phyloP scores from a whole-genome alignment of 2,888 invertebrate genomes.

The Xylocampa areola region DNA sequence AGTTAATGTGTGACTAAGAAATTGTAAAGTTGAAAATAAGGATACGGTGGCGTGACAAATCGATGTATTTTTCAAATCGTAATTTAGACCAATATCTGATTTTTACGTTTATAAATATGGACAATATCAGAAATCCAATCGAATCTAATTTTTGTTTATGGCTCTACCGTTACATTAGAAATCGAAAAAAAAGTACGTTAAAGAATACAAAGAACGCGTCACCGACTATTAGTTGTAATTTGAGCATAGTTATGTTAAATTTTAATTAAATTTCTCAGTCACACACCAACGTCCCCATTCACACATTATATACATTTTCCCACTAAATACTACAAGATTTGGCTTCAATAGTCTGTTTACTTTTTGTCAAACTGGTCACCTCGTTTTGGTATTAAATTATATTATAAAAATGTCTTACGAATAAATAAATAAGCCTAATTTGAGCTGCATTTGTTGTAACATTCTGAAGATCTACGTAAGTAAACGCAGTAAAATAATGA shows the following conservation, averaged over 20 bases:
- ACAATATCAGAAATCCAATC: too few species aligned
- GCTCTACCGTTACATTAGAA: not conserved
- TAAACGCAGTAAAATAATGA: not conserved
- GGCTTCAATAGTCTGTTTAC: conserved; percentile 59
- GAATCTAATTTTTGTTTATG: too few species aligned
- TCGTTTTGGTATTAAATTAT: conserved; percentile 79
- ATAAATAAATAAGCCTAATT: conserved; percentile 57
- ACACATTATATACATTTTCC: conserved; percentile 59
- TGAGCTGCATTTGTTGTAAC: conserved; percentile 29
- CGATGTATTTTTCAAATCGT: too few species aligned
- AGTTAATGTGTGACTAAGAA: conserved; percentile 53
- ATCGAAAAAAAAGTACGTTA: not conserved
- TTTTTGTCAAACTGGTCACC: conserved; percentile 78
- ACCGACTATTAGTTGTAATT: too few species aligned
- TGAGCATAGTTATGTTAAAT: too few species aligned
- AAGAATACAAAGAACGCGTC: not conserved
- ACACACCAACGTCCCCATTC: conserved; percentile 38
- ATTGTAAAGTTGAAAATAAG: too few species aligned
- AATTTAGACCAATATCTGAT: too few species aligned
- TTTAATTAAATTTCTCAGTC: conserved; percentile 31
- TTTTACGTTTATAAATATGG: too few species aligned
- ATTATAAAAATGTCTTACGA: conserved; percentile 53
- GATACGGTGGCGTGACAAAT: too few species aligned
- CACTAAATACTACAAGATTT: conserved; percentile 60
- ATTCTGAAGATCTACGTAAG: not conserved